Evolutionary conservation across 1,140 invertebrate species (phyloP).

Genomic region (Cotesia vestalis): DNA sequence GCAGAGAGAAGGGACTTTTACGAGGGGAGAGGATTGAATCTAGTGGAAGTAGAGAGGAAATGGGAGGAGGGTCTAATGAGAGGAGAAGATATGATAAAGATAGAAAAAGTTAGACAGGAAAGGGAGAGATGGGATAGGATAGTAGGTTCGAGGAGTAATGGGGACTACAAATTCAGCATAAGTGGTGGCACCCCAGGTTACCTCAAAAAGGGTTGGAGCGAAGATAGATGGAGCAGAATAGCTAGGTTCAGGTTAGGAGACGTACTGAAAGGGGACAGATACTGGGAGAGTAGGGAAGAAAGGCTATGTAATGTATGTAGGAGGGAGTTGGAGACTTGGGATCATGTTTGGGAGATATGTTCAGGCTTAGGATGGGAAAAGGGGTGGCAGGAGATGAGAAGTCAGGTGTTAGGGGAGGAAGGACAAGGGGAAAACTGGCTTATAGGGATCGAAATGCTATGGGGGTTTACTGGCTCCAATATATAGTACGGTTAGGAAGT

Average conservation of each 20-base stretch:
- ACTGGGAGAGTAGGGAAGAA: background rate
- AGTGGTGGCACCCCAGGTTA: conserved; percentile 21
- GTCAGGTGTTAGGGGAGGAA: background rate
- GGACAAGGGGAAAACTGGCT: conserved; percentile 2
- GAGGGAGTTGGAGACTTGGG: conserved; percentile 18
- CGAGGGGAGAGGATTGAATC: background rate
- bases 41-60: no score
- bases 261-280: background rate
- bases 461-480: background rate
- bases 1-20: background rate
- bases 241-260: conserved; percentile 13
- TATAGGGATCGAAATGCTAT: background rate
- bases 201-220: conserved; percentile 9
- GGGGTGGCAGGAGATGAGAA: conserved; percentile 4
- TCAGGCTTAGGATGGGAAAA: background rate
- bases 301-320: conserved; percentile 17
- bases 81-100: background rate
- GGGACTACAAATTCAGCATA: conserved; percentile 18
- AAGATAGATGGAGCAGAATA: conserved; percentile 26
- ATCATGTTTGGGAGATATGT: conserved; percentile 26
- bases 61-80: background rate
- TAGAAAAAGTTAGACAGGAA: background rate
- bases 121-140: conserved; percentile 14
- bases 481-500: background rate
- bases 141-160: conserved; percentile 15